A percentile compares a stretch with the other conserved stretches of the same genome.
Evolutionary conservation across 2,113 vertebrate genomes (phyloP).

Genomic region (Microtus oregoni): DNA sequence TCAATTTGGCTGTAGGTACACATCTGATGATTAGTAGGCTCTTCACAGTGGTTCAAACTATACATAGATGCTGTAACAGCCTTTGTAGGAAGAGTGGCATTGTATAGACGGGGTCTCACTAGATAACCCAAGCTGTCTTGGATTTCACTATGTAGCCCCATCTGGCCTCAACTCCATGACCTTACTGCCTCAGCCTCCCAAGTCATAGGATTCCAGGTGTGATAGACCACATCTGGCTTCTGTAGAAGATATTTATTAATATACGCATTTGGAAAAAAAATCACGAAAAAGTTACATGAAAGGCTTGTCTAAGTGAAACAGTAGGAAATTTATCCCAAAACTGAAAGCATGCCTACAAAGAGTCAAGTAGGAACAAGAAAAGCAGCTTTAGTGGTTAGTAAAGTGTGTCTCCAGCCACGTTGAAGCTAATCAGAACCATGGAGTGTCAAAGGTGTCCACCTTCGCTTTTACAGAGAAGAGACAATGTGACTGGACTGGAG

Average conservation of each 20-base stretch:
- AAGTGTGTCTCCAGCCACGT: background rate
- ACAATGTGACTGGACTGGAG: background rate
- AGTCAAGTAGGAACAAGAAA: constrained; percentile 6
- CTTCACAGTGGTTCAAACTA: background rate
- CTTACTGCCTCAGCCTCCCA: background rate
- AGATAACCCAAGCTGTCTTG: background rate
- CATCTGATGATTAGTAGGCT: background rate
- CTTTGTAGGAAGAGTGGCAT: background rate
- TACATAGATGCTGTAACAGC: background rate
- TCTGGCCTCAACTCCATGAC: background rate
- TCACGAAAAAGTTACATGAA: background rate
- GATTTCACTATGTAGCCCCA: background rate
- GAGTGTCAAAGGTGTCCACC: background rate
- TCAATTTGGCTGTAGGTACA: background rate
- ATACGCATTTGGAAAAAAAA: background rate
- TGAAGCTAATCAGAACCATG: background rate
- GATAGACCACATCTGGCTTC: background rate
- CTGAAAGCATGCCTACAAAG: background rate
- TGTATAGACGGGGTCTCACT: background rate
- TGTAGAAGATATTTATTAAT: background rate
- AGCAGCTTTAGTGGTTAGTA: background rate
- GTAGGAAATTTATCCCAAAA: constrained; percentile 18
- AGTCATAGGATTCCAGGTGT: background rate
- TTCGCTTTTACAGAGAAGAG: constrained; percentile 3
- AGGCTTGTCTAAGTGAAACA: background rate